Evolutionary conservation across 1,140 invertebrate genomes (phyloP).

Genomic region (Pseudobourletiella spinata): DNA sequence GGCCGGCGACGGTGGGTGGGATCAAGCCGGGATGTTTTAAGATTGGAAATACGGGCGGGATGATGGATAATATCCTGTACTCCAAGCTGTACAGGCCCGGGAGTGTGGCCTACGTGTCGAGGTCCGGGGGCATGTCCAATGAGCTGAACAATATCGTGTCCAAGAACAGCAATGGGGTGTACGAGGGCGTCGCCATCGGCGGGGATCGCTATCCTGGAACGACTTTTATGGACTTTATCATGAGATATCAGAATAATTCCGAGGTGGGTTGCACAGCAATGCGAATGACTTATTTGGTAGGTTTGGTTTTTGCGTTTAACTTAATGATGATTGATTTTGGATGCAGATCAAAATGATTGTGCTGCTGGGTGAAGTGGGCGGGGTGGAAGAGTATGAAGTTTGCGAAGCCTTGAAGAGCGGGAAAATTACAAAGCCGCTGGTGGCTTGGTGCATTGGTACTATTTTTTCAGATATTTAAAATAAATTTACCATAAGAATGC

Average conservation of each 20-base stretch:
- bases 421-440: slow-evolving; percentile 83
- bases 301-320: slow-evolving; percentile 17
- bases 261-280: no score
- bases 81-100: slow-evolving; percentile 94
- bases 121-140: slow-evolving; percentile 99
- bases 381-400: slow-evolving; percentile 98
- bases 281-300: no score
- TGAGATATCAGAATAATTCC: slow-evolving; percentile 66
- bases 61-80: slow-evolving; percentile 98
- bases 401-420: slow-evolving; percentile 74
- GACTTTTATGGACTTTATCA: slow-evolving; percentile 95
- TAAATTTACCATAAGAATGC: no score
- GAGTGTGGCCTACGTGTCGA: slow-evolving; percentile 94
- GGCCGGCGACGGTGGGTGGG: slow-evolving; percentile 91
- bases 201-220: slow-evolving; percentile 97
- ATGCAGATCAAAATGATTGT: slow-evolving; percentile 88
- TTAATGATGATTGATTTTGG: slow-evolving; percentile 4
- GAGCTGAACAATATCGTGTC: slow-evolving; percentile 98
- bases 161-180: slow-evolving; percentile 92
- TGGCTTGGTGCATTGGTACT: slow-evolving; percentile 98
- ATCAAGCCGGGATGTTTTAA: slow-evolving; percentile 99
- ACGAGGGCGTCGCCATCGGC: slow-evolving; percentile 98
- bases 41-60: slow-evolving; percentile 96
- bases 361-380: slow-evolving; percentile 93
- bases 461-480: no score